Conservation (phyloP, 1,140 invertebrate species). For the Heliconius congener region DNA sequence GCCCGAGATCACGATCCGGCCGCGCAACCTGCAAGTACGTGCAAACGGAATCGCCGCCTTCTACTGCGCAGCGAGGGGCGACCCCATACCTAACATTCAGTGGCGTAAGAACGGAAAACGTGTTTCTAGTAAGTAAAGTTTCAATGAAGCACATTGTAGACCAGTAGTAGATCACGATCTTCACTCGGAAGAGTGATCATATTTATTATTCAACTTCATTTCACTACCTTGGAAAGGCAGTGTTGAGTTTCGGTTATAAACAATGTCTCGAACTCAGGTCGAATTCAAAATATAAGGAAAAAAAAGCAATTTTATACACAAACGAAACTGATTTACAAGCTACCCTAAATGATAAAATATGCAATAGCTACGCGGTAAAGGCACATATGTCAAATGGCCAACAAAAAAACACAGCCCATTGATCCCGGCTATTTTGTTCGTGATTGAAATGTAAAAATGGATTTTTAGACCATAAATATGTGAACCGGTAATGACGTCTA, state of each 20-base stretch:
- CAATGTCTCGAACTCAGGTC: too few relatives aligned
- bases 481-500: slow-evolving; percentile 68
- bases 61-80: slow-evolving; percentile 95
- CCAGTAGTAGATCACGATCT: too few relatives aligned
- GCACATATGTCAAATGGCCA: slow-evolving; percentile 30
- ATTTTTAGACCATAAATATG: slow-evolving; percentile 68
- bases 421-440: slow-evolving; percentile 56
- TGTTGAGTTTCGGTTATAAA: too few relatives aligned
- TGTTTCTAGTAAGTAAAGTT: slow-evolving; percentile 86
- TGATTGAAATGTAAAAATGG: slow-evolving; percentile 68
- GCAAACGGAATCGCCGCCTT: slow-evolving; percentile 96
- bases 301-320: background rate
- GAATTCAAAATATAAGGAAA: too few relatives aligned
- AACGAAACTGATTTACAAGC: background rate
- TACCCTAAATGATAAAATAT: background rate
- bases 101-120: slow-evolving; percentile 95
- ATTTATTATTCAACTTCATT: too few relatives aligned
- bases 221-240: too few relatives aligned
- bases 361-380: background rate
- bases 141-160: too few relatives aligned
- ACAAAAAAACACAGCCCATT: slow-evolving; percentile 45
- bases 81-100: slow-evolving; percentile 92
- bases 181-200: too few relatives aligned
- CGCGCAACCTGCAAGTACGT: slow-evolving; percentile 92
- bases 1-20: slow-evolving; percentile 92